phyloP scores from a whole-genome alignment of 2,797 vertebrate species.

The Leptatherina wallacei region DNA sequence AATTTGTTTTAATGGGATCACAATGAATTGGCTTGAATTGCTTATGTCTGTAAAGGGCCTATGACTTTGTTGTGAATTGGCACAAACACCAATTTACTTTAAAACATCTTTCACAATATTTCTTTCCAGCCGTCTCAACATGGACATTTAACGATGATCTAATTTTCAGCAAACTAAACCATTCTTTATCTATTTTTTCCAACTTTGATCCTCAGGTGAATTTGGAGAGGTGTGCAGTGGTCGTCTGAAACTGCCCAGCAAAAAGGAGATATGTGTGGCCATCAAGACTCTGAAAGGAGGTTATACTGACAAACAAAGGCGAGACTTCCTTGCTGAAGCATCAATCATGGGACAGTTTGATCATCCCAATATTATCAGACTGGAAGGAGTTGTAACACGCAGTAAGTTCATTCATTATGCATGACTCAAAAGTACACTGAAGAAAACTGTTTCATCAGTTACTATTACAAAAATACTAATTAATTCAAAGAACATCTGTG shows the following conservation, averaged over 20 bases:
- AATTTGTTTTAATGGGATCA: no score
- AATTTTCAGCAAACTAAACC: no score
- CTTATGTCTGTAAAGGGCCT: no score
- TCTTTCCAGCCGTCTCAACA: no score
- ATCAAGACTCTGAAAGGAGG: constrained; percentile 98
- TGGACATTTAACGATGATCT: no score
- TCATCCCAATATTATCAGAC: constrained; percentile 96
- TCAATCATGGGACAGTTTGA: constrained; percentile 99
- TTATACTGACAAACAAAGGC: constrained; percentile 96
- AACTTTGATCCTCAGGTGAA: constrained; percentile 83
- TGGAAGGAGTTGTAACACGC: constrained; percentile 95
- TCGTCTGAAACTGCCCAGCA: constrained; percentile 92
- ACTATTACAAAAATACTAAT: neutral
- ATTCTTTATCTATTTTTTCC: no score
- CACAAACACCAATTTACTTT: no score
- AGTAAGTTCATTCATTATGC: constrained; percentile 84
- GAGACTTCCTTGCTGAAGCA: constrained; percentile 96
- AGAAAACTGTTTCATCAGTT: neutral
- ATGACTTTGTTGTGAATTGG: no score
- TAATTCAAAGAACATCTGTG: neutral
- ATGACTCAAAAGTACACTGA: neutral
- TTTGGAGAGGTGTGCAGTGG: constrained; percentile 98
- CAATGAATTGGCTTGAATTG: no score
- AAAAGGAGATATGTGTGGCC: constrained; percentile 97
- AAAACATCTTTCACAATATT: no score